A percentile compares a stretch with the other conserved stretches of the same genome.
Conservation (phyloP, 2,888 invertebrate species). For the Rhorus exstirpatorius region DNA sequence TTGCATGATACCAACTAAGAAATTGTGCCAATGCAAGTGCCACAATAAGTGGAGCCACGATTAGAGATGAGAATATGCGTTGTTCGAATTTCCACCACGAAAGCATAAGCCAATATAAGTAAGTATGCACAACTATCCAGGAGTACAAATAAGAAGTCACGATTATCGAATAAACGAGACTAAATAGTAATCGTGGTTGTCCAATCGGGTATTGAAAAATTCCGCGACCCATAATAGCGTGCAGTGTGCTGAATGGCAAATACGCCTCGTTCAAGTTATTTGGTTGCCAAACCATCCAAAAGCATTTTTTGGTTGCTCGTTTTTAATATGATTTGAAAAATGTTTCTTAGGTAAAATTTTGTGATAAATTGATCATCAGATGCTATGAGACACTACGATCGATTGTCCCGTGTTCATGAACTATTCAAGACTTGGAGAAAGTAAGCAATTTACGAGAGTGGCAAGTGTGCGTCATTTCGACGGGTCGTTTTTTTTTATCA, state of each 20-base stretch:
- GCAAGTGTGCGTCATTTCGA: no score
- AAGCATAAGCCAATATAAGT: neutral
- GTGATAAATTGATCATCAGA: no score
- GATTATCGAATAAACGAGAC: neutral
- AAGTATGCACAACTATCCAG: neutral
- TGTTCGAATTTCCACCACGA: neutral
- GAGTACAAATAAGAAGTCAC: neutral
- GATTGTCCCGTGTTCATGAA: no score
- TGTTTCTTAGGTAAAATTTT: no score
- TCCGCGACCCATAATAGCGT: constrained; percentile 42
- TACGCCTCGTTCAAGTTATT: constrained; percentile 26
- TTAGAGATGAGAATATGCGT: no score
- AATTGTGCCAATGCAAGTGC: neutral
- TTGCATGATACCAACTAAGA: neutral
- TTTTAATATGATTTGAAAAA: no score
- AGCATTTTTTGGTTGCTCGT: no score
- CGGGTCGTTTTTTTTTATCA: no score
- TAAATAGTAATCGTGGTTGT: constrained; percentile 7
- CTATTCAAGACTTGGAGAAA: no score
- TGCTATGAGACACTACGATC: no score
- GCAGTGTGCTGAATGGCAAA: neutral
- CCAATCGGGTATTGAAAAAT: constrained; percentile 43
- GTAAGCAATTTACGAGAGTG: no score
- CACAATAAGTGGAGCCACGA: neutral
- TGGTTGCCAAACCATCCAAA: constrained; percentile 2